These are phyloP conservation scores for Sinocyclocheilus grahami DNA, from an alignment of 2,113 vertebrate species.

Conservation along the genomic window DNA sequence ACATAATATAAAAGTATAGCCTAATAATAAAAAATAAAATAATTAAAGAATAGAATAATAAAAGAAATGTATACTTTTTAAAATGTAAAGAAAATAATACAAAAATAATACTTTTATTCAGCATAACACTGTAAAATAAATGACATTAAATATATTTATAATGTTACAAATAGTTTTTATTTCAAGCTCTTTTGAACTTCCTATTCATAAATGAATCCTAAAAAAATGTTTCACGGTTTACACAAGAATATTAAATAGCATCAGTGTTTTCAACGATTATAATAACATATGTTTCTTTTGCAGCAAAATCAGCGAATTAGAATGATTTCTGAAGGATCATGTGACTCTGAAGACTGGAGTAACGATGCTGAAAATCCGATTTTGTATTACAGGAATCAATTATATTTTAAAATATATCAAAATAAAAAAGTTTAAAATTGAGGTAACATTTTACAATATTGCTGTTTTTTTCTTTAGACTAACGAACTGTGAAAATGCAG, in stretches of 20 bases:
- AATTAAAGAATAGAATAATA: not conserved
- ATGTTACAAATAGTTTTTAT: not conserved
- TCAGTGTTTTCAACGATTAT: not conserved
- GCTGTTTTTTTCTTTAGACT: too few species aligned
- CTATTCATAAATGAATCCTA: not conserved
- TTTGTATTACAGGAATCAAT: not conserved
- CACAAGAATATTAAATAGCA: not conserved
- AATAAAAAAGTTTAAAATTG: too few species aligned
- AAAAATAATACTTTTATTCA: not conserved
- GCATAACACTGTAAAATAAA: not conserved
- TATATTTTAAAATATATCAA: not conserved
- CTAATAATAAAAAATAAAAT: not conserved
- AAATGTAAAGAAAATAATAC: not conserved
- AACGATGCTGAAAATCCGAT: not conserved
- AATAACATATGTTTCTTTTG: not conserved
- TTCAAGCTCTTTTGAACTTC: not conserved
- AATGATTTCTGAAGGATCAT: not conserved
- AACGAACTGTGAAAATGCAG: conserved; percentile 3
- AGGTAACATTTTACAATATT: too few species aligned
- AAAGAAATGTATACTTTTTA: not conserved
- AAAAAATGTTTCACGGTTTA: not conserved
- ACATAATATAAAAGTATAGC: not conserved
- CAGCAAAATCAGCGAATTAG: not conserved
- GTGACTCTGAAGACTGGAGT: not conserved
- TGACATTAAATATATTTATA: not conserved